These are phyloP conservation scores for Cossypha caffra DNA, from an alignment of 2,797 vertebrate genomes.

Conservation along the genomic window DNA sequence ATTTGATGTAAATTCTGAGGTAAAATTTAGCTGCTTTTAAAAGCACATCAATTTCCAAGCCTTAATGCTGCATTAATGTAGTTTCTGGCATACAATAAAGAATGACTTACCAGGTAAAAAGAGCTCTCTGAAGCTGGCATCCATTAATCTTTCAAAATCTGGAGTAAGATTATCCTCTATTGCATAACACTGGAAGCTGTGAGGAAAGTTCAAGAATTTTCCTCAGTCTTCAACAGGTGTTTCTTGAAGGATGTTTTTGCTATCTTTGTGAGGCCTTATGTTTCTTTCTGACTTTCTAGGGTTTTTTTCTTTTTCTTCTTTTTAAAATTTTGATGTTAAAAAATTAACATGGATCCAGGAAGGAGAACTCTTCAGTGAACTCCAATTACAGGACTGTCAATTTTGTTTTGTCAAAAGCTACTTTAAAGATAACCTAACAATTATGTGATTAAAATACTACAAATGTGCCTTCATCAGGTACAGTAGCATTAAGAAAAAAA, in stretches of 20 bases:
- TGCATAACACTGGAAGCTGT: conserved; percentile 55
- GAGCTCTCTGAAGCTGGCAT: conserved; percentile 45
- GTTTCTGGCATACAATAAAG: conserved; percentile 29
- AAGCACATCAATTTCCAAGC: background rate
- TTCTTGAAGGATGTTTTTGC: background rate
- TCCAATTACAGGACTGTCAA: conserved; percentile 26
- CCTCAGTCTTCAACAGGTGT: conserved; percentile 50
- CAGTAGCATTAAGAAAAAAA: background rate
- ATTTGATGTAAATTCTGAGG: background rate
- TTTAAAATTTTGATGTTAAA: background rate
- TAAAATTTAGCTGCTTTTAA: background rate
- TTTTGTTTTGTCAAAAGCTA: conserved; percentile 33
- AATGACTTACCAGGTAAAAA: conserved; percentile 49
- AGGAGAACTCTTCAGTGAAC: conserved; percentile 46
- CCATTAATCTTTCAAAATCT: conserved; percentile 48
- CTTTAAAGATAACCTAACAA: background rate
- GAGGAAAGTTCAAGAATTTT: conserved; percentile 68
- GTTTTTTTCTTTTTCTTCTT: background rate
- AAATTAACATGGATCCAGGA: conserved; percentile 38
- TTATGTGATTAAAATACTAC: background rate
- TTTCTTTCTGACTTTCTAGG: background rate
- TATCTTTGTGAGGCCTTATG: background rate
- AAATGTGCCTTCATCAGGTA: background rate
- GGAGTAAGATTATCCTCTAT: conserved; percentile 56
- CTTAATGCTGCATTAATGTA: background rate